phyloP scores from a whole-genome alignment of 1,140 invertebrate species.

The Eriocheir sinensis region DNA sequence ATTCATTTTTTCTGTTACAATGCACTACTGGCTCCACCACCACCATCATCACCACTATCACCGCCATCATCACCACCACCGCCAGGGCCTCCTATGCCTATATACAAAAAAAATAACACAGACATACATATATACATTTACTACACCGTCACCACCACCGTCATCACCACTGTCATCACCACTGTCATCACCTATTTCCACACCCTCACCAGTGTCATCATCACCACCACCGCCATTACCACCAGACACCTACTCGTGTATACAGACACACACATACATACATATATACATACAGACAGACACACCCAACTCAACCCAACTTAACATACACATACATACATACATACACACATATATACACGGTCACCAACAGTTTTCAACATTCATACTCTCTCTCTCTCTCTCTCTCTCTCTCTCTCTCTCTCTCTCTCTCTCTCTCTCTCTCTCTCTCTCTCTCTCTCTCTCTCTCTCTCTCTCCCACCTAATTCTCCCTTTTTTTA shows the following conservation, averaged over 20 bases:
- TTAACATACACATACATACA: conserved; percentile 34
- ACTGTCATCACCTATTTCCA: neutral
- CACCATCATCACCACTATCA: neutral
- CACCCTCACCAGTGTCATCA: neutral
- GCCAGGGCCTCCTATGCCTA: neutral
- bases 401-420: neutral
- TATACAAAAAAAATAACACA: neutral
- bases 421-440: conserved; percentile 28
- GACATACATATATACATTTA: neutral
- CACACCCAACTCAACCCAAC: no score
- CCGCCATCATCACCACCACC: neutral
- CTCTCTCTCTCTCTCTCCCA: neutral
- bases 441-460: conserved; percentile 32
- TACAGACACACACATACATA: conserved; percentile 32
- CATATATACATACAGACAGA: neutral
- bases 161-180: neutral
- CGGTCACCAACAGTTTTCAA: neutral
- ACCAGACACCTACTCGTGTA: neutral
- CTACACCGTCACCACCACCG: neutral
- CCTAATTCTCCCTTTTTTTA: neutral
- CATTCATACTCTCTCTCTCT: neutral
- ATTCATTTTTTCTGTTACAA: neutral
- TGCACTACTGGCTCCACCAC: neutral
- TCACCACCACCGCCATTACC: neutral
- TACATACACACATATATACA: neutral